Base-by-base conservation (phyloP, 2,797 vertebrate species). In the Brachymystax lenok region DNA sequence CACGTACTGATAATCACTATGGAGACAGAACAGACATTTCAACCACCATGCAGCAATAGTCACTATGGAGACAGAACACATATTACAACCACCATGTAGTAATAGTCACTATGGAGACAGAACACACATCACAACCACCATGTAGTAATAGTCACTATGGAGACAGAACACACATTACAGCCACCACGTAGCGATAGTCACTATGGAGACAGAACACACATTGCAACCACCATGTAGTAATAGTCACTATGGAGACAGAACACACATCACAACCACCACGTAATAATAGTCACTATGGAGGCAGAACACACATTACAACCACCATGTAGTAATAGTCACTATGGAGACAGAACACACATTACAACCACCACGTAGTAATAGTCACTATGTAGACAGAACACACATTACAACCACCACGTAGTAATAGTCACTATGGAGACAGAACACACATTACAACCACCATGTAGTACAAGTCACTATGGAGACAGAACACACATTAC, bases 251-350 rank as follows among this genome's bases (percentile, higher is more conserved):
- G n/a, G 24, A 69, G 51, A 19, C 82, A 70, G 30, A 21, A 64
- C 46, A 79, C 46, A 74, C 52, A 64, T 46, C 27, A 51, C 50
- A 19, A 1, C 14, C 50, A 16, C 50, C 50, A 52, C 50, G 4
- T 52, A 52, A 14, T 14, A 3, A 14, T 52, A 33, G 30, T 28
- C 84, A 83, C 83, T 86, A 81, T 52, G 51, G 51, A 52, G 14
- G 17, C 51, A 52, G 51, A 17, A 17, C 3, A 52, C 14, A 52
- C 16, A 17, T 13, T 52, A n/a, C n/a, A n/a, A n/a, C n/a, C n/a
- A n/a, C 98, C 90, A 99, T 97, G 40, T 99, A 99, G 86, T 97
- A 96, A 92, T 99, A 99, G 94, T 16, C 98, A 91, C 97, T 99
- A 92, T 52, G n/a, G 24, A 69, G 51, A 19, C 82, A 70, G 30